Base-by-base conservation (phyloP, 2,113 vertebrate species). In the Oryzias javanicus region DNA sequence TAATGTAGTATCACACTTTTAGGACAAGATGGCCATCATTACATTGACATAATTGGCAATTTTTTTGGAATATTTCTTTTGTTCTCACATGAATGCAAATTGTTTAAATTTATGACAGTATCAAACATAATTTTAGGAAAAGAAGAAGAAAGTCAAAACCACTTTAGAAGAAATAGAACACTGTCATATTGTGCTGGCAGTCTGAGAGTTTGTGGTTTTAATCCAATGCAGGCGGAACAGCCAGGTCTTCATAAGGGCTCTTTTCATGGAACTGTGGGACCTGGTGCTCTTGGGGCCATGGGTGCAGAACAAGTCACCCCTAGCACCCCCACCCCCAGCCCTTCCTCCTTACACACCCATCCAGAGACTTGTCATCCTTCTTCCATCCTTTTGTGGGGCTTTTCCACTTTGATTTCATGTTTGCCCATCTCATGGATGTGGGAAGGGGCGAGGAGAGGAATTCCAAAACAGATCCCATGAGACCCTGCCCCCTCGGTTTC, bases 381-480 rank as follows among this genome's bases (percentile, higher is more conserved):
- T 80, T 63, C 73, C 87, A 87, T 76, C 82, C 74, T 82, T 92
- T 90, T 88, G 89, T 93, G 82, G 48, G 17, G 64, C 89, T 90
- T 89, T 92, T 89, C 90, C 85, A 86, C 85, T 91, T 83, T 87
- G 89, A 88, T 91, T 94, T 93, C 89, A 88, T 82, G 73, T 88
- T 89, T 82, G 76, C 76, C 86, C 81, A 73, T 82, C 55, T 90
- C 79, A 27, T 74, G 64, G 83, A 74, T 84, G 44, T 15, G 64
- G 60, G 76, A 80, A 35, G 56, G 64, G 75, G 60, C 25, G 42
- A 73, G 75, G 75, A 56, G 64, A 85, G 74, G 82, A 67, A 79
- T 85, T 83, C 81, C 77, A 79, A 56, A 71, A 74, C 72, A 67
- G 79, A 74, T 63, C 79, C 78, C 67, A 63, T 55, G 75, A 78